phyloP scores from a whole-genome alignment of 2,113 vertebrate species.

The Bombycilla garrulus region DNA sequence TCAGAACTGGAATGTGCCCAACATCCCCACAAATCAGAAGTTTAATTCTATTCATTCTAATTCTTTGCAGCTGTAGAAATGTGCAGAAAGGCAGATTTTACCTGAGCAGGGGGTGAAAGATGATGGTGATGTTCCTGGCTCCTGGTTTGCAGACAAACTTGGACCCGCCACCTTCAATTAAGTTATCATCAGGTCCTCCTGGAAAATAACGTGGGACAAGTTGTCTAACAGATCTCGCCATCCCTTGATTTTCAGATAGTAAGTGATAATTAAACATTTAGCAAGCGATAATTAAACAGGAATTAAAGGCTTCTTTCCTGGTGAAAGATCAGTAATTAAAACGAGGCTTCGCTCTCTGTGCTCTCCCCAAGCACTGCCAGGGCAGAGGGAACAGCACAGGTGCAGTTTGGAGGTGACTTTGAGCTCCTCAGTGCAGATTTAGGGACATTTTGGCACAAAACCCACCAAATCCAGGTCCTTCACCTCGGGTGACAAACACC shows the following conservation, averaged over 20 bases:
- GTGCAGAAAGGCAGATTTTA: constrained; percentile 57
- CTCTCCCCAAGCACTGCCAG: background rate
- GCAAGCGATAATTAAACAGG: background rate
- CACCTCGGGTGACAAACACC: background rate
- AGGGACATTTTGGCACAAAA: background rate
- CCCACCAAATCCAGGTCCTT: background rate
- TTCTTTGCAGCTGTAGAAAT: background rate
- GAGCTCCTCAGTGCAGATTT: background rate
- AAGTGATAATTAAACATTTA: constrained; percentile 18
- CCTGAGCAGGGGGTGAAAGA: constrained; percentile 97
- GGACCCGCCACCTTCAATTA: constrained; percentile 96
- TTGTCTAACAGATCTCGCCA: background rate
- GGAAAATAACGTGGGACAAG: background rate
- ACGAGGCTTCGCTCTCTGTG: accelerated
- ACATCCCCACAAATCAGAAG: accelerated
- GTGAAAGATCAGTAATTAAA: background rate
- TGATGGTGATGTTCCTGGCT: constrained; percentile 95
- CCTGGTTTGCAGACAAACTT: constrained; percentile 98
- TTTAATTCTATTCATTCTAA: background rate
- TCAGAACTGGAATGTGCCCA: background rate
- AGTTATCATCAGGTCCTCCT: constrained; percentile 96
- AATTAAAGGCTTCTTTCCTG: background rate
- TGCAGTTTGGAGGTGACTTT: accelerated
- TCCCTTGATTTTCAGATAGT: background rate
- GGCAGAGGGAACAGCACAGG: accelerated